Conservation (phyloP, 2,888 invertebrate species). For the Drosophila sordidula region DNA sequence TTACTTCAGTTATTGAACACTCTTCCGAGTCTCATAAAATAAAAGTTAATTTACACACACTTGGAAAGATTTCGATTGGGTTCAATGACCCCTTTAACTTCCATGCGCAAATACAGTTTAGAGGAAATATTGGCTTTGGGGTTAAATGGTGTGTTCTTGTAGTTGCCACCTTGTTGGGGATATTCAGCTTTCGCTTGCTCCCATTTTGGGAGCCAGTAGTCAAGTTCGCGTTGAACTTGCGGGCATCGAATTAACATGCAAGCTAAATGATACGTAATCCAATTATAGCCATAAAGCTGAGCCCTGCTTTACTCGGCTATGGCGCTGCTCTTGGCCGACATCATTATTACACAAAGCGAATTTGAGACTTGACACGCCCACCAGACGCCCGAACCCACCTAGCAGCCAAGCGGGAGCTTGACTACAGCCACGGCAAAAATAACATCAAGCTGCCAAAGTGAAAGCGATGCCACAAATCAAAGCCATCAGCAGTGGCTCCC, state of each 20-base stretch:
- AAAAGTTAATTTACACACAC: not conserved
- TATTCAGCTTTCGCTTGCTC: not conserved
- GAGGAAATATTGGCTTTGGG: not conserved
- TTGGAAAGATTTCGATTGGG: not conserved
- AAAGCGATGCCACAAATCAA: conserved; percentile 76
- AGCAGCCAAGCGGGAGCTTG: not conserved
- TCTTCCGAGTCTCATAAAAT: not conserved
- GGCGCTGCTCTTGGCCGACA: conserved; percentile 49
- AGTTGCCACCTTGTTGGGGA: not conserved
- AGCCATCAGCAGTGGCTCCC: conserved; percentile 43
- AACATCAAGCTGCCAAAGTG: conserved; percentile 56
- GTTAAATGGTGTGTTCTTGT: not conserved
- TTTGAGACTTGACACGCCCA: conserved; percentile 41
- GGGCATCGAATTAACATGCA: conserved; percentile 38
- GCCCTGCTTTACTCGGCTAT: conserved; percentile 1
- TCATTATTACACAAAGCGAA: conserved; percentile 30
- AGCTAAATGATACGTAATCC: conserved; percentile 39
- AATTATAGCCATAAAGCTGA: conserved; percentile 33
- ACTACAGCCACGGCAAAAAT: conserved; percentile 7
- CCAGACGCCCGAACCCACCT: conserved; percentile 7
- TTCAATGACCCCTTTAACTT: not conserved
- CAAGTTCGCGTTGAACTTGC: conserved; percentile 39
- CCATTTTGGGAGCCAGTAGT: conserved; percentile 2
- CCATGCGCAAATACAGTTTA: not conserved
- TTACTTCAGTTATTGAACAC: not conserved